These are phyloP conservation scores for Pituophis catenifer DNA, from an alignment of 2,113 vertebrate genomes.

Conservation along the genomic window DNA sequence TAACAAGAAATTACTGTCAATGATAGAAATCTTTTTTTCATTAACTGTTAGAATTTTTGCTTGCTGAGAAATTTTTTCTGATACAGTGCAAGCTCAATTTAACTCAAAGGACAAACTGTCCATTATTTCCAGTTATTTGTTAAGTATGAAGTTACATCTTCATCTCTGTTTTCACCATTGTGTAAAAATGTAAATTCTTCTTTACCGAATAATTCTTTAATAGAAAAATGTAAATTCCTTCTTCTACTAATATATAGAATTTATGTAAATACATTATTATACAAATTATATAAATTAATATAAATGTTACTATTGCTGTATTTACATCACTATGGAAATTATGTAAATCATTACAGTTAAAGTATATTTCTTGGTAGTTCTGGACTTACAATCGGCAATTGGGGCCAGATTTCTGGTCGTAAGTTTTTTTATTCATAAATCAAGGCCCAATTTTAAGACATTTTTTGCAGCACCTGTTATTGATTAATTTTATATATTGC, in stretches of 20 bases:
- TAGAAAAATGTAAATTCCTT: not conserved
- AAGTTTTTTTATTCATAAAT: too few relatives aligned
- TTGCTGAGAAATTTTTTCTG: not conserved
- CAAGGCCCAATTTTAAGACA: too few relatives aligned
- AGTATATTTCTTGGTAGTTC: not conserved
- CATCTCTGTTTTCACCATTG: not conserved
- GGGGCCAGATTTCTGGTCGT: too few relatives aligned
- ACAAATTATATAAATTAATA: not conserved
- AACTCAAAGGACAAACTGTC: not conserved
- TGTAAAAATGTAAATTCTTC: not conserved
- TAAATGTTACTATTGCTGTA: not conserved
- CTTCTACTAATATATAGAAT: not conserved
- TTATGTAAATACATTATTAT: not conserved
- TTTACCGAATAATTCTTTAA: too few relatives aligned
- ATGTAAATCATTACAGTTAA: not conserved
- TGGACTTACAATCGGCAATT: too few relatives aligned
- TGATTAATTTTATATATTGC: slow-evolving; percentile 21
- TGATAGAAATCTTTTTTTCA: not conserved
- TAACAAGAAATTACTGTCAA: not conserved
- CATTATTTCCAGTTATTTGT: not conserved
- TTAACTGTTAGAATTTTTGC: not conserved
- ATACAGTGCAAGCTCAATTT: not conserved
- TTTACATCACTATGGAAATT: not conserved
- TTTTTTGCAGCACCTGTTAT: not conserved
- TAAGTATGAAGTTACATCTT: not conserved